Evolutionary conservation across 2,797 vertebrate genomes (phyloP), one percentile per base, ranked within the genome.

Genomic region (Lycodopsis pacificus): DNA sequence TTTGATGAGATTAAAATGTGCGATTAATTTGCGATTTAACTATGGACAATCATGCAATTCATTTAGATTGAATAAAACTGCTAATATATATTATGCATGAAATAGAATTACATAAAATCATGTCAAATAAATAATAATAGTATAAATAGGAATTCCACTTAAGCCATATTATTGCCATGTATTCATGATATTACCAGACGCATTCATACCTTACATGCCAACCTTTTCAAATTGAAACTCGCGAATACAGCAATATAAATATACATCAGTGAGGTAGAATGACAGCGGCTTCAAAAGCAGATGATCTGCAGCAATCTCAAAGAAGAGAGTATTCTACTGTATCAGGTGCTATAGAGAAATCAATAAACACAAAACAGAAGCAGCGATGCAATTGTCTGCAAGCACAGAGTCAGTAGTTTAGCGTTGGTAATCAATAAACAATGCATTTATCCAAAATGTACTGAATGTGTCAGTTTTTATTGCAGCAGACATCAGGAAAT

Each of bases 301-400:
- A 54, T 32, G 40, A 79, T 86, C 19, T 71, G 46, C 59, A 51
- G 53, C 22, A 25, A 22, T 58, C 65, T 75, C 22, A 65, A 34
- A 63, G 46, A 64, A 44, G 30, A 36, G 22, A 62, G 14, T 67
- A 25, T 42, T 62, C 44, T 38, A 30, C 14, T 68, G 57, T 40
- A 79, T 79, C 40, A 40, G 67, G 46, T 49, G 30, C 58, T 69
- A 71, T 54, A 53, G 53, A 86, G 66, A 56, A 81, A 92, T 89
- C 84, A 77, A 91, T 91, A 77, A 77, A 89, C 65, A 87, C 81
- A 75, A 83, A 88, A 84, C 57, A 59, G 71, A 76, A 86, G 72
- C 58, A 72, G 65, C 74, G 56, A 67, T 63, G 71, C 82, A 82
- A 86, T 77, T 75, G 65, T 66, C 76, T 65, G 72, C 72, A 77